These are phyloP conservation scores for Phaenicophaeus curvirostris DNA, from an alignment of 2,797 vertebrate species.

Conservation along the genomic window DNA sequence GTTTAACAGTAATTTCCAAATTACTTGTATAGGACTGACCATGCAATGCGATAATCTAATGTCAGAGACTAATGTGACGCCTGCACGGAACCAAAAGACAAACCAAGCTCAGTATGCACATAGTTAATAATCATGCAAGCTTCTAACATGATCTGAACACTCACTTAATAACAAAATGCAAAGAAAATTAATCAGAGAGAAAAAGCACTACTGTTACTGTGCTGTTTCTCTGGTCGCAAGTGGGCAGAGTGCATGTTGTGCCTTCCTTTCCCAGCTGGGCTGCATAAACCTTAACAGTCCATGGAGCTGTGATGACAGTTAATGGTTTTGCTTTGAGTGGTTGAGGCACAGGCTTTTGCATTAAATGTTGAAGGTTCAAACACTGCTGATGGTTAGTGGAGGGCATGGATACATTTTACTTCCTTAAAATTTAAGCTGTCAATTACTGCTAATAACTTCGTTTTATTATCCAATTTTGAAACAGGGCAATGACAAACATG, in stretches of 20 bases:
- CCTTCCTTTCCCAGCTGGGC: neutral
- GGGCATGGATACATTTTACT: neutral
- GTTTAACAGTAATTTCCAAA: neutral
- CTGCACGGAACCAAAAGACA: neutral
- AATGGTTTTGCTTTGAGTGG: neutral
- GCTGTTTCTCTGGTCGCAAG: neutral
- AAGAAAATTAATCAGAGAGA: neutral
- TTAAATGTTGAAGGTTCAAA: neutral
- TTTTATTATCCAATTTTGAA: neutral
- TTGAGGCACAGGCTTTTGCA: neutral
- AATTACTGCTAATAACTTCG: neutral
- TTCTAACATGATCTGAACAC: neutral
- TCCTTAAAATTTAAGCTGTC: neutral
- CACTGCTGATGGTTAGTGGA: neutral
- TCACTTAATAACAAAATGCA: neutral
- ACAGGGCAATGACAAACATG: neutral
- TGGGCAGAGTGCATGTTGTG: rapidly evolving
- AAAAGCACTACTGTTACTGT: neutral
- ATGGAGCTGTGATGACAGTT: neutral
- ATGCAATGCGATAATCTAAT: neutral
- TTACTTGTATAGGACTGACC: neutral
- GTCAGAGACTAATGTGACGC: neutral
- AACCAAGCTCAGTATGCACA: neutral
- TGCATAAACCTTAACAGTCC: neutral
- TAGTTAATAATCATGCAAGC: neutral